Evolutionary conservation across 2,113 vertebrate species (phyloP), one percentile per base, ranked within the genome.

Genomic region (Dermatemys mawii): DNA sequence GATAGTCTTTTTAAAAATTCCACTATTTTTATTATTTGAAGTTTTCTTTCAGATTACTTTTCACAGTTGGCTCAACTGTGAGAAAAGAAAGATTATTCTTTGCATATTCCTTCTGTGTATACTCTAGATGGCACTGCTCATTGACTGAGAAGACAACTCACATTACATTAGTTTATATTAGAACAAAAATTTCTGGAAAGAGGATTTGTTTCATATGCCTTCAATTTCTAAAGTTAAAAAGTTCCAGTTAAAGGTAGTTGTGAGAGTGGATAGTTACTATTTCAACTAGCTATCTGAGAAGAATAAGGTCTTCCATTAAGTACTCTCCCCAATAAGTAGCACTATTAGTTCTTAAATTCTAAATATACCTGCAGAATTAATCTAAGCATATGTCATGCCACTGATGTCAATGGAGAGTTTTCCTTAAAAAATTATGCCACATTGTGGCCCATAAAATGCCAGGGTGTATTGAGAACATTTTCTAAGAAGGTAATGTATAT

Each of bases 301-400:
- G 6, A 32, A 55, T 88, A 95, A 29, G 21, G 57, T 50, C 46
- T 5, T 32, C 55, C 35, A 78, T 26, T 32, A 46, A 51, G 0
- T n/a, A 83, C 76, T 93, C 67, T 83, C 50, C 29, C 50, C 70
- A 2, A 53, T 12, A 90, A 55, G 67, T 11, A 27, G 60, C 49
- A 90, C 76, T 82, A 79, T 87, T 88, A 86, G 38, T 88, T 46
- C 78, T 92, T 90, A 82, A 88, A 95, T 92, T 78, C 29, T 55
- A 83, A 90, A 9, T 1, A 41, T 21, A 87, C 73, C 81, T 78
- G 14, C 46, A 35, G 87, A 76, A 79, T 12, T 1, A 12, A 4
- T 6, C 17, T 32, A 35, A 29, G 35, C 22, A 60, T 38, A 60
- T 0, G 3, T 44, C 63, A 53, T 11, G 26, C n/a, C 12, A n/a